phyloP scores from a whole-genome alignment of 2,888 invertebrate genomes.

The Dolomedes plantarius region DNA sequence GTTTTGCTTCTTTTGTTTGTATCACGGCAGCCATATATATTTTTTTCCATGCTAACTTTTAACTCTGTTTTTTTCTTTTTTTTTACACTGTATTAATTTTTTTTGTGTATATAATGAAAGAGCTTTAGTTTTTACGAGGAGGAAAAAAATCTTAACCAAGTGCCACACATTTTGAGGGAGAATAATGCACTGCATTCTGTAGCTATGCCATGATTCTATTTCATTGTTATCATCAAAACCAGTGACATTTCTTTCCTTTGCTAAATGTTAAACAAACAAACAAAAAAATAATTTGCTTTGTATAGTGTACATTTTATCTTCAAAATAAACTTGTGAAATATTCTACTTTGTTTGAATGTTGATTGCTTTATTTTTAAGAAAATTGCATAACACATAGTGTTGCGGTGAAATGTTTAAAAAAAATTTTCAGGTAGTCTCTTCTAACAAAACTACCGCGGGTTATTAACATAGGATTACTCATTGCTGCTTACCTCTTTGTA shows the following conservation, averaged over 20 bases:
- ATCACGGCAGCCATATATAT: conserved; percentile 13
- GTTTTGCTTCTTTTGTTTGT: neutral
- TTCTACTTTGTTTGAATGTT: conserved; percentile 17
- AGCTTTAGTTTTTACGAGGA: conserved; percentile 50
- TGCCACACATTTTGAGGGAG: conserved; percentile 47
- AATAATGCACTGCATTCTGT: conserved; percentile 54
- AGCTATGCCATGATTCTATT: conserved; percentile 42
- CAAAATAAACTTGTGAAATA: conserved; percentile 63
- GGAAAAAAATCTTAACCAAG: conserved; percentile 38
- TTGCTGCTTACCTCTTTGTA: too few species aligned
- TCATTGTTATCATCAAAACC: conserved; percentile 55
- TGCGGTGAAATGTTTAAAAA: too few species aligned
- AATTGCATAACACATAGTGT: too few species aligned
- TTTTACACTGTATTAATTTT: conserved; percentile 27
- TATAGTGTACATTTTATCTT: conserved; percentile 71
- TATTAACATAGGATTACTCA: too few species aligned
- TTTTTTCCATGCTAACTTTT: neutral
- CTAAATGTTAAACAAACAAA: conserved; percentile 57
- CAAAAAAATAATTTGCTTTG: conserved; percentile 68
- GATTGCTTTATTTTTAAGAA: neutral
- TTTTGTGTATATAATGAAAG: conserved; percentile 61
- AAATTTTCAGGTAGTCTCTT: too few species aligned
- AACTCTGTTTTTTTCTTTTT: too few species aligned
- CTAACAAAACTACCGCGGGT: too few species aligned
- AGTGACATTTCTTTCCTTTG: conserved; percentile 48